These are phyloP conservation scores for Drosophila formosana DNA, from an alignment of 2,888 invertebrate species.

Conservation along the genomic window DNA sequence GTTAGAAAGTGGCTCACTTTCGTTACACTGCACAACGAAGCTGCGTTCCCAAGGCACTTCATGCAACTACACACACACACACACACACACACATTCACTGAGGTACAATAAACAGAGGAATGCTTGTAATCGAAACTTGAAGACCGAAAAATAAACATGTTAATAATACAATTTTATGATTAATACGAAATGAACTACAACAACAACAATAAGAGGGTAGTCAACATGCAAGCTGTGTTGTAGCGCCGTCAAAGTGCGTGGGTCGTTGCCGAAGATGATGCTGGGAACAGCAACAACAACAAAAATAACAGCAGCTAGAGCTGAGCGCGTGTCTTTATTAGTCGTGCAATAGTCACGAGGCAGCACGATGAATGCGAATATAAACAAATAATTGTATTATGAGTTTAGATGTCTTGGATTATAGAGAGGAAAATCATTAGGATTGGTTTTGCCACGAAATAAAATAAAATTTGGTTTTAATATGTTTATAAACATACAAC, in stretches of 20 bases:
- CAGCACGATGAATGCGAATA: neutral
- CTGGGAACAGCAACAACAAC: constrained; percentile 44
- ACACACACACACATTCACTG: constrained; percentile 16
- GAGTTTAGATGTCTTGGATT: too few relatives aligned
- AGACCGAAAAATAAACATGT: constrained; percentile 80
- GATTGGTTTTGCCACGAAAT: too few relatives aligned
- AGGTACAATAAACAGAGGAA: constrained; percentile 56
- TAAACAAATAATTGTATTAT: too few relatives aligned
- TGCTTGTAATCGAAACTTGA: constrained; percentile 78
- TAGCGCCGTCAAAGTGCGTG: constrained; percentile 75
- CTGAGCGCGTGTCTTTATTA: constrained; percentile 4
- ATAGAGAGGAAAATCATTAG: too few relatives aligned
- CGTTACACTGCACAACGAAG: constrained; percentile 68
- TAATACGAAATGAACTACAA: constrained; percentile 76
- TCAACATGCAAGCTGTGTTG: constrained; percentile 63
- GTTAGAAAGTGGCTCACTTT: constrained; percentile 78
- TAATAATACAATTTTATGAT: constrained; percentile 81
- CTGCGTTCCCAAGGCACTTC: constrained; percentile 49
- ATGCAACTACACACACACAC: constrained; percentile 18
- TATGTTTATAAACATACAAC: too few relatives aligned
- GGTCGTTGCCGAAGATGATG: constrained; percentile 62
- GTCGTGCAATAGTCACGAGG: neutral
- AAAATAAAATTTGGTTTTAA: too few relatives aligned
- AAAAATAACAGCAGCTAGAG: constrained; percentile 22
- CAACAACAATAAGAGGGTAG: constrained; percentile 30